A percentile compares a stretch with the other conserved stretches of the same genome.
These are phyloP conservation scores for Drosophila repletoides DNA, from an alignment of 1,140 invertebrate species.

Conservation along the genomic window DNA sequence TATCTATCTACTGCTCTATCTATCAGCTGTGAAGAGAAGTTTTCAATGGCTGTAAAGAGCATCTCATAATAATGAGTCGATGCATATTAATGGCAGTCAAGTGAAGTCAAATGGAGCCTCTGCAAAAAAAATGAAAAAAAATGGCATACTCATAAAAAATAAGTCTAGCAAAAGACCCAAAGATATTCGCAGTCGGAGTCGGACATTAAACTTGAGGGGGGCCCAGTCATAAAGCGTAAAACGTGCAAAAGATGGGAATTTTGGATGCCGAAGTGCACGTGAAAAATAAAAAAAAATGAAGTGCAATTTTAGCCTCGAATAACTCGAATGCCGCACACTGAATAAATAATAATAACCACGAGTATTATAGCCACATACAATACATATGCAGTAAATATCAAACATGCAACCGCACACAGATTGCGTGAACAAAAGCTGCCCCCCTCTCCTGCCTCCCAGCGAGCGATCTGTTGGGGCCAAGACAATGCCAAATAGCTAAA, in stretches of 20 bases:
- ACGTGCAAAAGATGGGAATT: constrained; percentile 67
- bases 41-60: constrained; percentile 1
- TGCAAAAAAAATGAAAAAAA: neutral
- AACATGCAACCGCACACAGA: constrained; percentile 65
- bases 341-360: constrained; percentile 71
- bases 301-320: constrained; percentile 70
- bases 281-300: constrained; percentile 44
- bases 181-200: constrained; percentile 52
- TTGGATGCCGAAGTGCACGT: constrained; percentile 36
- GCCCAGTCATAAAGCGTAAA: no score
- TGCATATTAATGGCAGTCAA: constrained; percentile 21
- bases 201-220: constrained; percentile 72
- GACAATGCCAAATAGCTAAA: constrained; percentile 57
- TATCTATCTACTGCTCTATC: no score
- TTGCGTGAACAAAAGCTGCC: constrained; percentile 70
- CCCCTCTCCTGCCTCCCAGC: neutral
- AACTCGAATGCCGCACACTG: constrained; percentile 65
- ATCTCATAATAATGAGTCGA: no score
- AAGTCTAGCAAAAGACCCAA: constrained; percentile 1
- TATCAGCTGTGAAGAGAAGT: neutral
- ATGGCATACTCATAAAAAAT: constrained; percentile 36
- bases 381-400: no score
- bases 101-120: constrained; percentile 37
- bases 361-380: no score
- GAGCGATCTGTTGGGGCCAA: no score